These are phyloP conservation scores for Recurvirostra avosetta DNA, from an alignment of 2,113 vertebrate genomes.

Conservation along the genomic window DNA sequence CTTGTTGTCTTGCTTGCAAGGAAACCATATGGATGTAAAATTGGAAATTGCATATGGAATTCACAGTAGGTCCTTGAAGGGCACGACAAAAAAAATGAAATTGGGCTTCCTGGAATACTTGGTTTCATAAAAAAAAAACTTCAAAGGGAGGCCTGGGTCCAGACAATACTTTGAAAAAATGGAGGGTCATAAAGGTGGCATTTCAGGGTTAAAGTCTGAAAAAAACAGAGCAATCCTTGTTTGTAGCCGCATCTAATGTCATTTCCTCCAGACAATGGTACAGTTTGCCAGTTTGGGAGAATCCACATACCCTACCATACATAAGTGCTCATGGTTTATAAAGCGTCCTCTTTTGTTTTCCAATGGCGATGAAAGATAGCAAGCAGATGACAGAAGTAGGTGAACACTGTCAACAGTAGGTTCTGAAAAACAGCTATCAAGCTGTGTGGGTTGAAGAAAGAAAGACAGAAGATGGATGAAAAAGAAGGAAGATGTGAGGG, in stretches of 20 bases:
- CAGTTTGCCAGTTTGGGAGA: neutral
- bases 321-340: neutral
- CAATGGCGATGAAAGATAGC: neutral
- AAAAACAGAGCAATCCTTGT: neutral
- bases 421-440: neutral
- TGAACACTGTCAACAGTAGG: neutral
- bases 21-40: neutral
- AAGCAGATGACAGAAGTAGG: neutral
- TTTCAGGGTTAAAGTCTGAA: neutral
- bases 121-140: neutral
- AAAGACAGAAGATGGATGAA: neutral
- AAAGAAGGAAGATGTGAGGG: fast-evolving
- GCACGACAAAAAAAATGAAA: neutral
- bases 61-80: neutral
- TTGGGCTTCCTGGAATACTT: neutral
- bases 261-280: neutral
- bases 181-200: neutral
- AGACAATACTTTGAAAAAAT: neutral
- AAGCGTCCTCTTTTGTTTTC: neutral
- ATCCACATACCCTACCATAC: neutral
- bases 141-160: neutral
- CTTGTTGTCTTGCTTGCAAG: neutral
- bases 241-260: neutral
- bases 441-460: neutral
- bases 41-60: neutral